These are phyloP conservation scores for Crioceris asparagi DNA, from an alignment of 2,888 invertebrate genomes.

Conservation along the genomic window DNA sequence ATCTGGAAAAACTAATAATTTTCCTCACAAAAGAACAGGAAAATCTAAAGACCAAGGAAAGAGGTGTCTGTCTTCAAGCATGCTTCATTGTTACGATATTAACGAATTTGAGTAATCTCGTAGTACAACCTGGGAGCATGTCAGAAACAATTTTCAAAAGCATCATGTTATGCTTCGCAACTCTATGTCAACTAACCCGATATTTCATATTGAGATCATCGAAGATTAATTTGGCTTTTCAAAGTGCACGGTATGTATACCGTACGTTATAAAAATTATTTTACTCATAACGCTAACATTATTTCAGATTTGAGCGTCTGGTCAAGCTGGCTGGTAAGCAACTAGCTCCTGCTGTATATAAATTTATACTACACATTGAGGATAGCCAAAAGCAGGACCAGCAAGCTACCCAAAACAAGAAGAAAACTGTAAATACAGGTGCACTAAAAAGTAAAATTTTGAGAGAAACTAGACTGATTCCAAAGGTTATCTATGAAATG, in stretches of 20 bases:
- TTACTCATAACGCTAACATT: neutral
- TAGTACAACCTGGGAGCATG: conserved; percentile 42
- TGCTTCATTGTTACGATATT: conserved; percentile 44
- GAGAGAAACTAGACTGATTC: conserved; percentile 52
- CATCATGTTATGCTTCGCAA: conserved; percentile 44
- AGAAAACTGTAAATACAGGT: conserved; percentile 27
- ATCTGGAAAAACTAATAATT: neutral
- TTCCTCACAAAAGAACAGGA: too few species aligned
- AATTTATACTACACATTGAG: conserved; percentile 48
- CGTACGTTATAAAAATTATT: neutral
- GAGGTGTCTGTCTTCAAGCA: conserved; percentile 47
- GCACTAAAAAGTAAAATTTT: conserved; percentile 42
- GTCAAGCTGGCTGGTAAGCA: conserved; percentile 49
- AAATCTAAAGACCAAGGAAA: conserved; percentile 42
- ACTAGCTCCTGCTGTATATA: conserved; percentile 45
- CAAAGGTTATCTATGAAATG: conserved; percentile 52
- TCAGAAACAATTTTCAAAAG: conserved; percentile 47
- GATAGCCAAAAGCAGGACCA: conserved; percentile 37
- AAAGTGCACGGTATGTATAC: conserved; percentile 38
- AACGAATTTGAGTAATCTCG: conserved; percentile 41
- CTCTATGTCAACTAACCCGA: conserved; percentile 46
- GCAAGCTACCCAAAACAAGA: conserved; percentile 25
- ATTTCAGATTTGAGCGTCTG: conserved; percentile 44
- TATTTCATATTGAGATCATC: conserved; percentile 46
- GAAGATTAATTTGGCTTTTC: conserved; percentile 39